Conservation (phyloP, 2,888 invertebrate genomes). For the Drosophila colorata region DNA sequence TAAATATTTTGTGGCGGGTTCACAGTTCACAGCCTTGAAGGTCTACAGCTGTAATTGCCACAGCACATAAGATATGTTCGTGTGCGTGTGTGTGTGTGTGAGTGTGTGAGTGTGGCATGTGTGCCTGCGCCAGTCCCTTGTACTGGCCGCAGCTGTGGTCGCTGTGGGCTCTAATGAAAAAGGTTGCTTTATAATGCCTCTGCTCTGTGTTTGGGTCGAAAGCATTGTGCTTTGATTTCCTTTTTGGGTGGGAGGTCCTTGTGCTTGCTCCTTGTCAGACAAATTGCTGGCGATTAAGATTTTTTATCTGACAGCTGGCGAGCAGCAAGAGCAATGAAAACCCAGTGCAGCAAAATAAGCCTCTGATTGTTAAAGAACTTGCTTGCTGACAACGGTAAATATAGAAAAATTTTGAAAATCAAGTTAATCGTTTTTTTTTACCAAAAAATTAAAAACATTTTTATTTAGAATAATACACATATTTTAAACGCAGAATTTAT, state of each 20-base stretch:
- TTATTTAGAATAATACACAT: too few species aligned
- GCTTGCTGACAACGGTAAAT: too few species aligned
- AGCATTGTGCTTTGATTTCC: slow-evolving; percentile 27
- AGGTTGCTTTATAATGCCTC: slow-evolving; percentile 49
- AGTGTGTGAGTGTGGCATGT: slow-evolving; percentile 21
- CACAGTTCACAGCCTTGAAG: slow-evolving; percentile 35
- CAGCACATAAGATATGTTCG: slow-evolving; percentile 15
- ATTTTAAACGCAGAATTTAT: too few species aligned
- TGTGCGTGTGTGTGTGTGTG: slow-evolving; percentile 3
- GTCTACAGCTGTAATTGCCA: slow-evolving; percentile 34
- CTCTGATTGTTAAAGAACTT: not conserved
- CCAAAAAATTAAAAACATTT: too few species aligned
- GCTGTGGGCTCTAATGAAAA: slow-evolving; percentile 46
- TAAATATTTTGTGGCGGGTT: slow-evolving; percentile 45
- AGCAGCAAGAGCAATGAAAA: slow-evolving; percentile 34
- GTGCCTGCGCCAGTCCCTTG: not conserved
- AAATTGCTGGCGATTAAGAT: slow-evolving; percentile 76
- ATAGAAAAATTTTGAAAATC: too few species aligned
- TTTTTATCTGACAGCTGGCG: slow-evolving; percentile 58
- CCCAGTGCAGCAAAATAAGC: not conserved
- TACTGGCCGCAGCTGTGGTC: slow-evolving; percentile 8
- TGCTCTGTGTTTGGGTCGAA: not conserved
- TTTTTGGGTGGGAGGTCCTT: slow-evolving; percentile 12
- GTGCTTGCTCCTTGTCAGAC: slow-evolving; percentile 45
- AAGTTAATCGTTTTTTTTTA: too few species aligned